A percentile compares a stretch with the other conserved stretches of the same genome.
Evolutionary conservation across 2,113 vertebrate genomes (phyloP).

Genomic region (Danionella cerebrum): DNA sequence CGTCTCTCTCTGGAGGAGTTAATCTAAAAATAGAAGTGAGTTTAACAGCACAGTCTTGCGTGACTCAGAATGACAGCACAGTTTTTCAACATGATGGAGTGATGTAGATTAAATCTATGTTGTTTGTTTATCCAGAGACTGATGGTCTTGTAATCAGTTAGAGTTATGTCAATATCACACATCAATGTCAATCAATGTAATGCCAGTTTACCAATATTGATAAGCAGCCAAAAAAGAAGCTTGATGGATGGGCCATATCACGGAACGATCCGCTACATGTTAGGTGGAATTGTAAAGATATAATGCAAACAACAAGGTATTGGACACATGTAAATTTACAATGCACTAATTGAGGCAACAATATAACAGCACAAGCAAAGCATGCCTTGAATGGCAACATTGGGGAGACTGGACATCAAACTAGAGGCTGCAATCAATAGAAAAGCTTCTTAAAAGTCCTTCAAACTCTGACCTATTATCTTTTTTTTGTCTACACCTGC

Average conservation of each 20-base stretch:
- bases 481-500: too few relatives aligned
- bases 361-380: background rate
- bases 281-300: background rate
- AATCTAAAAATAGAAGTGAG: background rate
- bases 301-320: too few relatives aligned
- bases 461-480: too few relatives aligned
- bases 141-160: background rate
- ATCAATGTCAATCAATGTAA: background rate
- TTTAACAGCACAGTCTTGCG: background rate
- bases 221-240: conserved; percentile 3
- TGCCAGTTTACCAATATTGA: background rate
- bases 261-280: background rate
- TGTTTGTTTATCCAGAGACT: conserved; percentile 14
- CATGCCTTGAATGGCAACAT: too few relatives aligned
- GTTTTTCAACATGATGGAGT: conserved; percentile 2
- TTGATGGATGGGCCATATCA: background rate
- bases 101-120: conserved; percentile 10
- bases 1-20: background rate
- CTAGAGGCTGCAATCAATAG: too few relatives aligned
- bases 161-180: conserved; percentile 1
- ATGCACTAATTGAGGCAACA: too few relatives aligned
- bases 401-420: too few relatives aligned
- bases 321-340: too few relatives aligned
- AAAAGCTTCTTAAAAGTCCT: too few relatives aligned
- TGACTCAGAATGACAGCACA: conserved; percentile 1